Evolutionary conservation across 2,888 invertebrate genomes (phyloP).

Genomic region (Eulithis testata): DNA sequence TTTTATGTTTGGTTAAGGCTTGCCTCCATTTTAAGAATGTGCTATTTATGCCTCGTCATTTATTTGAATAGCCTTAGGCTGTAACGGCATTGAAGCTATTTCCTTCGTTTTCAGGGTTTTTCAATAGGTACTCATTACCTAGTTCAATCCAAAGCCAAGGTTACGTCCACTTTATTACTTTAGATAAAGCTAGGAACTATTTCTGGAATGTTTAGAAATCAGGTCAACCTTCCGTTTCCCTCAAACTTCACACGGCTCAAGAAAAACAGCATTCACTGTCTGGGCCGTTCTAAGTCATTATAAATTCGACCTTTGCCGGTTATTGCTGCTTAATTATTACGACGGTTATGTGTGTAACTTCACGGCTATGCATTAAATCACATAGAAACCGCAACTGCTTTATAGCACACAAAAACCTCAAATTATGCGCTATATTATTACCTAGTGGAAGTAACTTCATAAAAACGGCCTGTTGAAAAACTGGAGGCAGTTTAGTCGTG

Average conservation of each 20-base stretch:
- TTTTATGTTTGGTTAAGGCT: constrained; percentile 18
- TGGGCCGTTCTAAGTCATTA: constrained; percentile 35
- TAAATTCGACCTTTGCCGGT: constrained; percentile 41
- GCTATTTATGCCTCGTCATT: constrained; percentile 27
- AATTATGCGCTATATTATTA: constrained; percentile 45
- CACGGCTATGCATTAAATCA: constrained; percentile 47
- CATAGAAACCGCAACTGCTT: constrained; percentile 28
- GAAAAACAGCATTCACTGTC: constrained; percentile 38
- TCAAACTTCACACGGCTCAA: constrained; percentile 35
- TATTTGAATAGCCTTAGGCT: constrained; percentile 12
- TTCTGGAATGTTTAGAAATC: constrained; percentile 44
- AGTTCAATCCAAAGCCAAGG: constrained; percentile 41
- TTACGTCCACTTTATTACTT: constrained; percentile 16
- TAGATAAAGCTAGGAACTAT: constrained; percentile 39
- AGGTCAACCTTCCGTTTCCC: constrained; percentile 43
- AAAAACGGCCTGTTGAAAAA: constrained; percentile 45
- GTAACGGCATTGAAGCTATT: neutral
- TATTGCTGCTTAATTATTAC: constrained; percentile 45
- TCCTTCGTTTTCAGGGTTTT: neutral
- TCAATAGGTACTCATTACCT: neutral
- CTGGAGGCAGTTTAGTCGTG: constrained; percentile 44
- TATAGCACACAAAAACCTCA: constrained; percentile 41
- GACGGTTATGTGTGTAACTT: constrained; percentile 50
- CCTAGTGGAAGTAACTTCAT: constrained; percentile 47
- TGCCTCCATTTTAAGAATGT: constrained; percentile 33